A percentile compares a stretch with the other conserved stretches of the same genome.
Conservation (phyloP, 2,888 invertebrate genomes). For the Lutraria lutraria region DNA sequence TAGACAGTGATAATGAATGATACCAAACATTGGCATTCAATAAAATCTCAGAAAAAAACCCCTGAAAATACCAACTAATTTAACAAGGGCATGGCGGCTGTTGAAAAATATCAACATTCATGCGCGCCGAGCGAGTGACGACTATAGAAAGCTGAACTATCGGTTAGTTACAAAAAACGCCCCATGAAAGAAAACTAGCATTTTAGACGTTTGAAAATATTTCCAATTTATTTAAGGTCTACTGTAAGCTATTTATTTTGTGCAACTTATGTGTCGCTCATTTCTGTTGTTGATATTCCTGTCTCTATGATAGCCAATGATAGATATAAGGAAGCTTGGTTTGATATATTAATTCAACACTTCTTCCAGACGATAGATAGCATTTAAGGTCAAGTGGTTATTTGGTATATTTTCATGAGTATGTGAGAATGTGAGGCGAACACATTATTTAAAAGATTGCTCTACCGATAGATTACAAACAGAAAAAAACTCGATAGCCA, state of each 20-base stretch:
- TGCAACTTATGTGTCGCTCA: background rate
- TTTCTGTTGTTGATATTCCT: background rate
- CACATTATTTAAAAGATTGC: background rate
- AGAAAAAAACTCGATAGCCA: too few species aligned
- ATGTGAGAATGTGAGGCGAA: background rate
- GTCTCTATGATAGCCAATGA: background rate
- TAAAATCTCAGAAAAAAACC: too few species aligned
- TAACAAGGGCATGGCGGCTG: too few species aligned
- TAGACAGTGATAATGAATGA: too few species aligned
- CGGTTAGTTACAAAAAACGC: too few species aligned
- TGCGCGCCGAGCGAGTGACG: too few species aligned
- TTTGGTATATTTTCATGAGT: background rate
- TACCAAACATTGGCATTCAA: too few species aligned
- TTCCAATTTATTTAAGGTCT: background rate
- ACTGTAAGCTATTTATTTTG: background rate
- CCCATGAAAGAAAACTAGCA: background rate
- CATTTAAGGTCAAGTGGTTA: background rate
- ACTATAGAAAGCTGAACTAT: too few species aligned
- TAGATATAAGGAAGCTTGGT: background rate
- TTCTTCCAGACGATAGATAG: conserved; percentile 1
- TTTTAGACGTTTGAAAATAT: background rate
- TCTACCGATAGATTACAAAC: too few species aligned
- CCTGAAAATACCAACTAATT: too few species aligned
- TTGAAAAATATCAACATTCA: too few species aligned
- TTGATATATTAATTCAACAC: background rate